These are phyloP conservation scores for Polyodon spathula DNA, from an alignment of 2,113 vertebrate genomes.

Conservation along the genomic window DNA sequence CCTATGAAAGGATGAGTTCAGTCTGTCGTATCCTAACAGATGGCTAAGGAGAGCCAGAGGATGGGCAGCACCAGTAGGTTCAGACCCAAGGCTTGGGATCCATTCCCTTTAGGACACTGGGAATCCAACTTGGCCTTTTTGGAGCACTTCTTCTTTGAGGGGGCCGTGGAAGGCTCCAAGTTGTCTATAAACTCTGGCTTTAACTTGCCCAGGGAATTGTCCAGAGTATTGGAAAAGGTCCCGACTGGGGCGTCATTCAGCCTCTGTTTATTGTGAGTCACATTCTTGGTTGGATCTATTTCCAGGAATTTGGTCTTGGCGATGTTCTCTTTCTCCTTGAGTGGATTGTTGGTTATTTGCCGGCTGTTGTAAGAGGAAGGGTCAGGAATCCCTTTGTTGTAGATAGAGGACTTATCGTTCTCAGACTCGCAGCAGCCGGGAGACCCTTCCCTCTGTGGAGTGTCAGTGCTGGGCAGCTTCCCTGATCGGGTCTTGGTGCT, in stretches of 20 bases:
- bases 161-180: constrained; percentile 73
- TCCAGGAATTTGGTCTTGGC: constrained; percentile 75
- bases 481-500: constrained; percentile 62
- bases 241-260: constrained; percentile 83
- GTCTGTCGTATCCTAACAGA: constrained; percentile 52
- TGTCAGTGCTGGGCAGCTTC: constrained; percentile 58
- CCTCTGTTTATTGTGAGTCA: constrained; percentile 81
- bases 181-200: constrained; percentile 71
- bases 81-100: constrained; percentile 38
- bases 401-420: constrained; percentile 80
- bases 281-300: constrained; percentile 68
- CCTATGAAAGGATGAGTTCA: constrained; percentile 46
- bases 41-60: constrained; percentile 53
- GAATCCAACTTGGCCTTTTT: constrained; percentile 87
- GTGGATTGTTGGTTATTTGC: constrained; percentile 72
- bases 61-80: constrained; percentile 41
- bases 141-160: constrained; percentile 84
- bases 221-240: constrained; percentile 77
- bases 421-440: constrained; percentile 79
- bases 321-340: constrained; percentile 85
- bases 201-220: constrained; percentile 70
- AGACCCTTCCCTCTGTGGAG: constrained; percentile 51
- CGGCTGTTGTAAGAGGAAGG: constrained; percentile 65
- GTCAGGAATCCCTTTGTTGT: constrained; percentile 65
- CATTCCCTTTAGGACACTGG: constrained; percentile 70